Percentiles rank a stretch among this genome's conserved stretches.
phyloP scores from a whole-genome alignment of 2,797 vertebrate genomes.

The Darevskia mixta region DNA sequence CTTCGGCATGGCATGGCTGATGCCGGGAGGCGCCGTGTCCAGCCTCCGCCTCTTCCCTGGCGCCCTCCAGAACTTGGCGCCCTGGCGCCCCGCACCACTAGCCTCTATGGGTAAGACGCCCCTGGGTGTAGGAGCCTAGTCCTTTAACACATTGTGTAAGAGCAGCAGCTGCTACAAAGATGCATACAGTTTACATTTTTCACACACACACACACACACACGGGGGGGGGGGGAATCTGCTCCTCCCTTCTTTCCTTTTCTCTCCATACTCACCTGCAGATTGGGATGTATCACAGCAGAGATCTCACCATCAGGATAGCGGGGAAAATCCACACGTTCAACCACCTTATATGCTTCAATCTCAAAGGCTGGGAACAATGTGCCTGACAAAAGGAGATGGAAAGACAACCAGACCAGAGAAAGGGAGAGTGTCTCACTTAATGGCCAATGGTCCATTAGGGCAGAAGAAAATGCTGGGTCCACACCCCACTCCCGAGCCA shows the following conservation, averaged over 20 bases:
- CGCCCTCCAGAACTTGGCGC: too few relatives aligned
- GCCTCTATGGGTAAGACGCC: too few relatives aligned
- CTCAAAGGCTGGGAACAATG: conserved; percentile 80
- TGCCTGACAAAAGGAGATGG: conserved; percentile 68
- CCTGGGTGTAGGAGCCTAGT: not conserved
- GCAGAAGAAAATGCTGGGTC: not conserved
- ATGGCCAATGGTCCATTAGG: not conserved
- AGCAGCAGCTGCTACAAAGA: not conserved
- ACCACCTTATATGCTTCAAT: conserved; percentile 71
- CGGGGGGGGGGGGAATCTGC: too few relatives aligned
- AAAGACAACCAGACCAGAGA: not conserved
- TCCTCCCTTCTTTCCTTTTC: not conserved
- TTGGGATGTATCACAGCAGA: conserved; percentile 82
- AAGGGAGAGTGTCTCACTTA: not conserved
- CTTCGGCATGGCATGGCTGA: too few relatives aligned
- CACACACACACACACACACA: not conserved
- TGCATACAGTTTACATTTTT: not conserved
- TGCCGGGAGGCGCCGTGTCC: too few relatives aligned
- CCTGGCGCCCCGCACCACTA: too few relatives aligned
- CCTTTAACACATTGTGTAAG: not conserved
- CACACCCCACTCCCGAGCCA: not conserved
- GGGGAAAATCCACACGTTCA: conserved; percentile 80
- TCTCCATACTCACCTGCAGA: conserved; percentile 79
- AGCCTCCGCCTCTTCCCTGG: too few relatives aligned
- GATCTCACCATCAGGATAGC: conserved; percentile 72